A percentile compares a stretch with the other conserved stretches of the same genome.
Evolutionary conservation across 2,113 vertebrate species (phyloP).

Genomic region (Puma concolor): DNA sequence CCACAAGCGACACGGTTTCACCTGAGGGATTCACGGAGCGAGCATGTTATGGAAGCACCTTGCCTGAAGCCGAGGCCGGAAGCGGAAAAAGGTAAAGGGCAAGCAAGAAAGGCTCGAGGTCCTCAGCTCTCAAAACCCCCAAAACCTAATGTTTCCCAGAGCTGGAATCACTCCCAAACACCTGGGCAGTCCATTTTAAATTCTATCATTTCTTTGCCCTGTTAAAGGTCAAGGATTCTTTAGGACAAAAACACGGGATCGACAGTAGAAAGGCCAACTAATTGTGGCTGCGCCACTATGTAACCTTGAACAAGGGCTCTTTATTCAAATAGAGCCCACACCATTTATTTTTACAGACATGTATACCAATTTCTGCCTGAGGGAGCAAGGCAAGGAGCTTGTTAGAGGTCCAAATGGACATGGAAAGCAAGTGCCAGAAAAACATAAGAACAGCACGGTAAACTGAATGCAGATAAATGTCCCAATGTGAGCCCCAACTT

Average conservation of each 20-base stretch:
- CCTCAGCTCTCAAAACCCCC: not conserved
- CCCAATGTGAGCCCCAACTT: not conserved
- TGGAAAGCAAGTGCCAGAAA: not conserved
- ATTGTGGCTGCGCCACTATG: not conserved
- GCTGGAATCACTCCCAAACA: not conserved
- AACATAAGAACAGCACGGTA: not conserved
- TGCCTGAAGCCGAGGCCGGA: not conserved
- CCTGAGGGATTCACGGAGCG: constrained; percentile 83
- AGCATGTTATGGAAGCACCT: constrained; percentile 22
- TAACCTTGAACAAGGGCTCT: not conserved
- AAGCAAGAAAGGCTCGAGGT: not conserved
- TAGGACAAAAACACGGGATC: not conserved
- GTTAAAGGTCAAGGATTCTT: constrained; percentile 6
- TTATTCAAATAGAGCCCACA: constrained; percentile 1
- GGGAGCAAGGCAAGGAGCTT: not conserved
- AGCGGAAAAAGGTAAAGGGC: not conserved
- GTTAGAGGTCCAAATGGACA: not conserved
- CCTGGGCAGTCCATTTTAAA: not conserved
- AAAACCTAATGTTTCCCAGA: not conserved
- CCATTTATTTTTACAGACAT: not conserved
- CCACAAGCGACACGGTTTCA: constrained; percentile 97
- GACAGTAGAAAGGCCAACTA: not conserved
- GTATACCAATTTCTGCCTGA: not conserved
- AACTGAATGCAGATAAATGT: not conserved
- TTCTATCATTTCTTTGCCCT: not conserved